Evolutionary conservation across 1,140 invertebrate species (phyloP), one percentile per base, ranked within the genome.

Genomic region (Ceratitis capitata): DNA sequence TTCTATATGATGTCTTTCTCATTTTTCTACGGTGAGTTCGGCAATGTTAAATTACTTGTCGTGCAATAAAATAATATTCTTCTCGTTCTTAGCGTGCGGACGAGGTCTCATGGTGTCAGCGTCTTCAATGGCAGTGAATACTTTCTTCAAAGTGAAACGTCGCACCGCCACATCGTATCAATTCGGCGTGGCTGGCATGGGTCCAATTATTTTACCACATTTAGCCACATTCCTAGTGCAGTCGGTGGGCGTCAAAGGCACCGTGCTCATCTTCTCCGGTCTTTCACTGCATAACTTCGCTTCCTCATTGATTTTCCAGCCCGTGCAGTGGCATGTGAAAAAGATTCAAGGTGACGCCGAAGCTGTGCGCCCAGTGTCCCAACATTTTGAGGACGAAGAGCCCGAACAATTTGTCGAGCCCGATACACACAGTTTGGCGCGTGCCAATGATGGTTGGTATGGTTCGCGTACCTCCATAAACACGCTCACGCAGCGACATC

Each of bases 381-480:
- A 39, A 23, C 32, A 85, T 39, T 69, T 53, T 82, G 93, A 94
- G 64, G 93, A 94, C 88, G 94, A 95, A 26, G 64, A 56, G 42
- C 58, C 82, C 5, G 89, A 91, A 84, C 89, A 95, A 92, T 94
- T 95, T 12, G 93, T 93, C 5, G 94, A 94, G 86, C 93, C 94
- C 3, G 94, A 93, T 82, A 92, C 94, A 9, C 94, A 94, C 2
- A 95, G 95, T 92, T 93, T 95, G 93, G 92, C 94, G 1, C 89
- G 92, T 78, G 93, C 94, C 10, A 95, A 95, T 86, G 95, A 95
- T 86, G 94, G 94, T 2, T 95, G 94, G 93, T 95, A 93, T 85
- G 92, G 92, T 49, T 93, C 92, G 6, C 88, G 90, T 19, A 86
- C 88, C 26, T 93, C 92, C 0, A 84, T 91, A 5, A 91, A 91